Base-by-base conservation (phyloP, 2,113 vertebrate species). In the Lampris incognitus region DNA sequence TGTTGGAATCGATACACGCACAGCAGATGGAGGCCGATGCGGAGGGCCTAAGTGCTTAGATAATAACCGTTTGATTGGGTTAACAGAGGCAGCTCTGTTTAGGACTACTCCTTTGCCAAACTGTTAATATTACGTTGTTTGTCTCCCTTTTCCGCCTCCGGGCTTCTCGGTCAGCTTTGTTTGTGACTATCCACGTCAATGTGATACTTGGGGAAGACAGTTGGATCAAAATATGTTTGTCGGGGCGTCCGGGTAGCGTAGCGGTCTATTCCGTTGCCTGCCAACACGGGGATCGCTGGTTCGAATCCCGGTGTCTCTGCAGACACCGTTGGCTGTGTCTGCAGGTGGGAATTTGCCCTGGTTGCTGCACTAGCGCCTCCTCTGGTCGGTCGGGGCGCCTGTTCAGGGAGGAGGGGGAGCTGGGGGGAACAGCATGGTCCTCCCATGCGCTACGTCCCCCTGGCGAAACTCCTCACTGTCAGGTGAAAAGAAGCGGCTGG, bases 1-100 rank as follows among this genome's bases (percentile, higher is more conserved):
- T 79, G 70, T 72, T 76, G 40, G 67, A 88, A 87, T 90, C 84
- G 73, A 87, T 88, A 77, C 38, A 78, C 24, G 57, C 46, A 62
- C 58, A 56, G 49, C 52, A 73, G 52, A 78, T 66, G 74, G 79
- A 76, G 82, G 72, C 49, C 60, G 61, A 57, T 2, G 69, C 57
- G 42, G 49, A 49, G 69, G 54, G 77, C 64, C 82, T 87, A 85
- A 84, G 85, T 90, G 85, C 77, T 71, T 66, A 80, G 85, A 84
- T 87, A 85, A 91, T 88, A 82, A 87, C 66, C 77, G 7, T 82
- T 77, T 88, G 81, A 92, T 85, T 87, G 78, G 72, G 87, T 89
- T 90, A 83, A 83, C 69, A 80, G 71, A 76, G 76, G 72, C 84
- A 56, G 72, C 81, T 84, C 84, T 89, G 84, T 90, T 89, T 74